Evolutionary conservation across 2,113 vertebrate genomes (phyloP), one percentile per base, ranked within the genome.

Genomic region (Propithecus coquereli): DNA sequence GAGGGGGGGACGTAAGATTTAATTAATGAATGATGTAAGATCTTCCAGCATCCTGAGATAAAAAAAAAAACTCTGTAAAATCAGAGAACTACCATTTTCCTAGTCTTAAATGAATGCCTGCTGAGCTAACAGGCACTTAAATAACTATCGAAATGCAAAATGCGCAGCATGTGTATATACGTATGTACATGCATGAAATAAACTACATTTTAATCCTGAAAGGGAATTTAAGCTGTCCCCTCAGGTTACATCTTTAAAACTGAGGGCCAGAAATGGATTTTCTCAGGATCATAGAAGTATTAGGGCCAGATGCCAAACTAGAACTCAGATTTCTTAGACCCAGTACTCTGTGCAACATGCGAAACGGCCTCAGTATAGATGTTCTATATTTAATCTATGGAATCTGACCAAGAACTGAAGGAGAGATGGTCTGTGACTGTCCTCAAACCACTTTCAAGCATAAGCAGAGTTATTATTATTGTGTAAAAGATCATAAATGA

Each of bases 11-110:
- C 22, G 17, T 76, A 45, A 91, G 52, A 91, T 45, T 90, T 93
- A 87, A 94, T 87, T 68, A 97, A 91, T 82, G 70, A 87, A 23
- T 90, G 65, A 73, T 90, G 50, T 74, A 90, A 95, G 59, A 92
- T 90, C 40, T 54, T 81, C 37, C 16, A 61, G 30, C 40, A 76
- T 74, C 52, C 50, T 66, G 50, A 86, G 20, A 59, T 89, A 11
- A 68, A 83, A 68, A 68, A 83, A 68, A 83, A 96, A 83, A 32
- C 12, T 91, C 77, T 77, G 57, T 80, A 50, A 94, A 93, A 37
- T 57, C 40, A 63, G 79, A 71, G 50, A 71, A 61, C 16, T 81
- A 45, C 11, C 20, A 23, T 89, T 90, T 85, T 8, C 16, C 1
- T 59, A 30, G n/a, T 71, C 45, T 73, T 88, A 89, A 93, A 76